Evolutionary conservation across 2,113 vertebrate genomes (phyloP).

Genomic region (Oxyura jamaicensis): DNA sequence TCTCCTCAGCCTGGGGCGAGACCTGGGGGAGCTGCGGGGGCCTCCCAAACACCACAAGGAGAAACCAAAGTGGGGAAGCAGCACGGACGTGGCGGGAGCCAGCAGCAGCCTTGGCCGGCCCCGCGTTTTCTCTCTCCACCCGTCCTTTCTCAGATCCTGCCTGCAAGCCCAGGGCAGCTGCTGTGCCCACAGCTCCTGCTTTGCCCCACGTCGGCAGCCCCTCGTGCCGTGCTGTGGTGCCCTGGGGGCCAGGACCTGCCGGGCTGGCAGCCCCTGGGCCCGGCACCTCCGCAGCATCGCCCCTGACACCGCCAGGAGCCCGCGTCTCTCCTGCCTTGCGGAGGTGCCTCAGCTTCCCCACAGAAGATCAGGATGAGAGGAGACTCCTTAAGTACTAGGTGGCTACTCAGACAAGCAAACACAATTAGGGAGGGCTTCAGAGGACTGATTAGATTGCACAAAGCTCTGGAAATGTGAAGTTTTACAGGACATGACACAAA

Average conservation of each 20-base stretch:
- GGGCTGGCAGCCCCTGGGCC: background rate
- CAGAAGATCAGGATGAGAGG: background rate
- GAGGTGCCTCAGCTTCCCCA: background rate
- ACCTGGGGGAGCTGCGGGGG: background rate
- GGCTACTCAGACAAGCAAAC: background rate
- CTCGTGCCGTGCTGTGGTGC: background rate
- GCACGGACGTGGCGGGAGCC: background rate
- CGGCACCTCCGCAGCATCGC: fast-evolving
- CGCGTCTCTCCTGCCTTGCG: background rate
- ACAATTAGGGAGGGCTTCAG: background rate
- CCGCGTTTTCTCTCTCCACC: background rate
- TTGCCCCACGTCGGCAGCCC: background rate
- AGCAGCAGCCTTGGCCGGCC: background rate
- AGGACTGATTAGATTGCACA: background rate
- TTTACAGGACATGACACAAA: conserved; percentile 1
- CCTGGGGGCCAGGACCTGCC: background rate
- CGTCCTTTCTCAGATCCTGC: background rate
- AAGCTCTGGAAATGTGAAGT: background rate
- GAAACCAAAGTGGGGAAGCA: background rate
- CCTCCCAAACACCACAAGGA: background rate
- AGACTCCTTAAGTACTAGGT: background rate
- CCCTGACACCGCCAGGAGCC: background rate
- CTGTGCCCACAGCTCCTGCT: background rate
- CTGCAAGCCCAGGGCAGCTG: background rate
- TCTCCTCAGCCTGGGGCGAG: background rate